These are phyloP conservation scores for Neotoma lepida DNA, from an alignment of 2,113 vertebrate species.

Conservation along the genomic window DNA sequence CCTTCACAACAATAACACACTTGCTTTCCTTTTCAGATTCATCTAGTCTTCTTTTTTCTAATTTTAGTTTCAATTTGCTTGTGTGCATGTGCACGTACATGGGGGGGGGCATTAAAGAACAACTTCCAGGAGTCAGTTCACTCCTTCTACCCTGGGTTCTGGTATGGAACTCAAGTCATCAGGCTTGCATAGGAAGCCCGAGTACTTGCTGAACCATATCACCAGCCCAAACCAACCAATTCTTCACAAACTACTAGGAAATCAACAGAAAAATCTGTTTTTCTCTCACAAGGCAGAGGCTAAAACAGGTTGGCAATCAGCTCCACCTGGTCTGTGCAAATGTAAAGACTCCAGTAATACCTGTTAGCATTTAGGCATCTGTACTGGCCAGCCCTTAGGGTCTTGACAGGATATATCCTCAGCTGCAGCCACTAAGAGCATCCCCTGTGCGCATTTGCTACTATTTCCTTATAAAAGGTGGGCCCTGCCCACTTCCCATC, in stretches of 20 bases:
- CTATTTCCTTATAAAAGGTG: no score
- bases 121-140: background rate
- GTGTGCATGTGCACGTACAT: no score
- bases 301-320: background rate
- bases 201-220: background rate
- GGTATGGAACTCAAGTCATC: no score
- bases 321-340: background rate
- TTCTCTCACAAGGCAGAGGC: background rate
- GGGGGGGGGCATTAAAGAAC: background rate
- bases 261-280: background rate
- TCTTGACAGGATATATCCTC: no score
- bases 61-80: background rate
- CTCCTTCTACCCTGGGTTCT: no score
- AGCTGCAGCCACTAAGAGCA: no score
- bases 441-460: no score
- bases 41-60: background rate
- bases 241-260: conserved; percentile 3
- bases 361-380: no score
- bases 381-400: no score
- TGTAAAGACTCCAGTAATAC: background rate
- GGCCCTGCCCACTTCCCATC: no score
- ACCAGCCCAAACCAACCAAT: background rate
- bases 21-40: background rate
- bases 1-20: background rate
- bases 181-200: background rate